phyloP scores from a whole-genome alignment of 2,113 vertebrate genomes.

The Oryzias curvinotus region DNA sequence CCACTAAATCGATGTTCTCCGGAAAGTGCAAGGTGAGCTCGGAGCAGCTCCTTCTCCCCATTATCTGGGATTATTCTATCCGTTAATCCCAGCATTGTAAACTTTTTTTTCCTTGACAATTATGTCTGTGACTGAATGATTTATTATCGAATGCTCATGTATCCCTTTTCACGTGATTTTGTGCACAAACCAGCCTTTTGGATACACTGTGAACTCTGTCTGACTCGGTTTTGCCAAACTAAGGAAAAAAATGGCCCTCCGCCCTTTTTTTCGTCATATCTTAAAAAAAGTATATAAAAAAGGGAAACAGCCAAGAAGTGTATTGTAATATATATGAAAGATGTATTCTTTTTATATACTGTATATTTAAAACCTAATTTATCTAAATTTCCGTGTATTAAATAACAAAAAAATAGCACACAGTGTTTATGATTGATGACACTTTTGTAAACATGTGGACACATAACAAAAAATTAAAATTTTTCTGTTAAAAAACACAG shows the following conservation, averaged over 20 bases:
- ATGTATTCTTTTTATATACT: conserved; percentile 34
- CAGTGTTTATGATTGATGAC: conserved; percentile 51
- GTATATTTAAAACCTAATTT: conserved; percentile 49
- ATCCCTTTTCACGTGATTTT: conserved; percentile 6
- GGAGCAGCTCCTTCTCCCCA: conserved; percentile 2
- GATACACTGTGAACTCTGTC: conserved; percentile 48
- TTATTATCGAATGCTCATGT: conserved; percentile 15
- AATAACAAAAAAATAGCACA: conserved; percentile 31
- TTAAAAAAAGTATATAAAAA: conserved; percentile 6
- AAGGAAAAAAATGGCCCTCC: conserved; percentile 23
- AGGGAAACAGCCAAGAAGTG: conserved; percentile 12
- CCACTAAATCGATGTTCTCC: conserved; percentile 21
- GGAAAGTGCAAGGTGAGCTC: conserved; percentile 18
- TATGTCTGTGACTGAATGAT: conserved; percentile 17
- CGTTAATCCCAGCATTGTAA: conserved; percentile 12
- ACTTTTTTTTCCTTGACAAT: conserved; percentile 10
- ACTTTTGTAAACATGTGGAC: conserved; percentile 1
- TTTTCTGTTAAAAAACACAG: background rate
- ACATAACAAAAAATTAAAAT: conserved; percentile 3
- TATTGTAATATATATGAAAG: conserved; percentile 32
- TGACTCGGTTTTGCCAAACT: conserved; percentile 59
- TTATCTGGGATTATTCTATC: conserved; percentile 24
- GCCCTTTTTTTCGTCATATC: conserved; percentile 20
- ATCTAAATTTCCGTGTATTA: conserved; percentile 36
- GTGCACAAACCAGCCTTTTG: conserved; percentile 43